These are phyloP conservation scores for Lasioglossum calceatum DNA, from an alignment of 2,888 invertebrate species.

Conservation along the genomic window DNA sequence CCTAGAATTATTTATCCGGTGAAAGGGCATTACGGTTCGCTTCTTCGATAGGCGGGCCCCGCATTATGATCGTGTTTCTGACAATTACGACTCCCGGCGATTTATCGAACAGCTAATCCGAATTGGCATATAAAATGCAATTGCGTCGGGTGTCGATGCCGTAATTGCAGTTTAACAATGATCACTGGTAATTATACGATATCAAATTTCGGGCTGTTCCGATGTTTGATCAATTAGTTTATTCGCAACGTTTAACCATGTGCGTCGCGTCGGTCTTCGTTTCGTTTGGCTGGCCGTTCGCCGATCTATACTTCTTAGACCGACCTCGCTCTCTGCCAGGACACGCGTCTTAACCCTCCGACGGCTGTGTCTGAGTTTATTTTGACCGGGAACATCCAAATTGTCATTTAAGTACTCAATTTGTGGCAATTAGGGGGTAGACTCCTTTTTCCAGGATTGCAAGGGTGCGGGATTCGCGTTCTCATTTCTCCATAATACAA, in stretches of 20 bases:
- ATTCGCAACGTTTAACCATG: background rate
- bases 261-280: background rate
- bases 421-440: too few species aligned
- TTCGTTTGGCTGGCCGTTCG: background rate
- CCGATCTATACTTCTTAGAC: background rate
- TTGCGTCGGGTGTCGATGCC: background rate
- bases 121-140: conserved; percentile 1
- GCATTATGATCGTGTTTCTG: background rate
- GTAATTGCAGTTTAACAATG: background rate
- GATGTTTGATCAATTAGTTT: background rate
- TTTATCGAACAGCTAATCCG: background rate
- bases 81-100: background rate
- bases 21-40: background rate
- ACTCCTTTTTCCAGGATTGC: too few species aligned
- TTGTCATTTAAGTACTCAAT: too few species aligned
- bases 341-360: too few species aligned
- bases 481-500: too few species aligned
- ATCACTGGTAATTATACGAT: background rate
- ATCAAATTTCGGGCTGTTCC: background rate
- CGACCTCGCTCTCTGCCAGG: too few species aligned
- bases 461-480: too few species aligned
- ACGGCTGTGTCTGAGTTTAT: too few species aligned
- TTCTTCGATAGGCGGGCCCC: background rate
- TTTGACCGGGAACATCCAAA: too few species aligned
- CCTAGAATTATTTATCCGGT: background rate